Conservation (phyloP, 1,140 invertebrate species). For the Lordiphosa collinella region DNA sequence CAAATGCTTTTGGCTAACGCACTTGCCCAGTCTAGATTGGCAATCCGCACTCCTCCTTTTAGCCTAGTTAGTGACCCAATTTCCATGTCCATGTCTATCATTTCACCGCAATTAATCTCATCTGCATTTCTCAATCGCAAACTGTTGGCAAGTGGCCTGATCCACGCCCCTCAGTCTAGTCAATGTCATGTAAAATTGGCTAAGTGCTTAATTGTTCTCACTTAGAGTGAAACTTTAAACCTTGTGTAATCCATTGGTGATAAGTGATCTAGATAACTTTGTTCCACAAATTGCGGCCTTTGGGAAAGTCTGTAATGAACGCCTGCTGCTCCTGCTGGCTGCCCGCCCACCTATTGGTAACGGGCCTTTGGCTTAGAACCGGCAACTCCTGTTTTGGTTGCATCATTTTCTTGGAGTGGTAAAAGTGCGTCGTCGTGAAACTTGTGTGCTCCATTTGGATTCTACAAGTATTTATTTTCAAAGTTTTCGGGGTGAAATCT, state of each 20-base stretch:
- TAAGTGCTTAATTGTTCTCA: not conserved
- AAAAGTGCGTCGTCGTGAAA: constrained; percentile 65
- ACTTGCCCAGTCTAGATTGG: constrained; percentile 23
- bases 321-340: not conserved
- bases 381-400: constrained; percentile 27
- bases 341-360: too few species aligned
- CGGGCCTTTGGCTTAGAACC: too few species aligned
- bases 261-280: constrained; percentile 18
- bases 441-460: constrained; percentile 33
- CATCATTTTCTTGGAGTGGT: constrained; percentile 44
- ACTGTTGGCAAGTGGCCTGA: not conserved
- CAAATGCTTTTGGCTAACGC: constrained; percentile 23
- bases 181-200: constrained; percentile 13
- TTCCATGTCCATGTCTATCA: constrained; percentile 36
- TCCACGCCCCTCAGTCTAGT: constrained; percentile 21
- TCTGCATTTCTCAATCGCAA: constrained; percentile 26
- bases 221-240: constrained; percentile 5
- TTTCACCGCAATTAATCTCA: constrained; percentile 34
- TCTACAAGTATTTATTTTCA: constrained; percentile 16
- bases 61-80: constrained; percentile 49
- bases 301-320: constrained; percentile 48
- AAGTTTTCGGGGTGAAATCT: constrained; percentile 34
- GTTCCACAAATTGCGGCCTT: constrained; percentile 41
- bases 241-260: not conserved
- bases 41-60: constrained; percentile 4